Evolutionary conservation across 2,888 invertebrate genomes (phyloP).

Genomic region (Drosophila parthenogenetica): DNA sequence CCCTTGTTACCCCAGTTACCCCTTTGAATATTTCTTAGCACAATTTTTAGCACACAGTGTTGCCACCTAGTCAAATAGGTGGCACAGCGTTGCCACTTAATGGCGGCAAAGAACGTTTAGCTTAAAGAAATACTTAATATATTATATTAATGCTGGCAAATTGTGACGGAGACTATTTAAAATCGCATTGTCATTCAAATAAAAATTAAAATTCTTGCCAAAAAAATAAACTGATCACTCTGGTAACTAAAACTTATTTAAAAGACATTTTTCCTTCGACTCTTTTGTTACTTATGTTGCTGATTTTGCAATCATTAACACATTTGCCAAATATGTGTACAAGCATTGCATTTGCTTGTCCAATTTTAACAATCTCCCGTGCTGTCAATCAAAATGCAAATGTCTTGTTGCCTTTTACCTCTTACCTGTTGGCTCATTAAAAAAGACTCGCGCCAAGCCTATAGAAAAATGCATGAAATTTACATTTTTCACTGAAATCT

Average conservation of each 20-base stretch:
- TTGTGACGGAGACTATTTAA: neutral
- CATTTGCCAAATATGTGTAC: slow-evolving; percentile 66
- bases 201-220: too few species aligned
- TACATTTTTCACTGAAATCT: slow-evolving; percentile 65
- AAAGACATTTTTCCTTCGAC: neutral
- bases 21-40: slow-evolving; percentile 26
- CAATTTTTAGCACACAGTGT: slow-evolving; percentile 42
- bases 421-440: slow-evolving; percentile 69
- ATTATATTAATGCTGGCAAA: neutral
- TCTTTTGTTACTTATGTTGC: slow-evolving; percentile 1
- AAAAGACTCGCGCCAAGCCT: slow-evolving; percentile 37
- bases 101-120: neutral
- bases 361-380: slow-evolving; percentile 67
- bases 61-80: slow-evolving; percentile 24
- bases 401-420: slow-evolving; percentile 34
- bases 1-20: slow-evolving; percentile 22
- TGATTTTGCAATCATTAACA: slow-evolving; percentile 54
- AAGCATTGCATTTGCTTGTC: slow-evolving; percentile 48
- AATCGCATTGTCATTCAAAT: too few species aligned
- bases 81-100: slow-evolving; percentile 36
- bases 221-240: too few species aligned
- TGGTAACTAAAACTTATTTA: neutral
- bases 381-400: slow-evolving; percentile 81
- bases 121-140: neutral
- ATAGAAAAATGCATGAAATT: slow-evolving; percentile 61